These are phyloP conservation scores for Cnemophilus loriae DNA, from an alignment of 2,113 vertebrate genomes.

Conservation along the genomic window DNA sequence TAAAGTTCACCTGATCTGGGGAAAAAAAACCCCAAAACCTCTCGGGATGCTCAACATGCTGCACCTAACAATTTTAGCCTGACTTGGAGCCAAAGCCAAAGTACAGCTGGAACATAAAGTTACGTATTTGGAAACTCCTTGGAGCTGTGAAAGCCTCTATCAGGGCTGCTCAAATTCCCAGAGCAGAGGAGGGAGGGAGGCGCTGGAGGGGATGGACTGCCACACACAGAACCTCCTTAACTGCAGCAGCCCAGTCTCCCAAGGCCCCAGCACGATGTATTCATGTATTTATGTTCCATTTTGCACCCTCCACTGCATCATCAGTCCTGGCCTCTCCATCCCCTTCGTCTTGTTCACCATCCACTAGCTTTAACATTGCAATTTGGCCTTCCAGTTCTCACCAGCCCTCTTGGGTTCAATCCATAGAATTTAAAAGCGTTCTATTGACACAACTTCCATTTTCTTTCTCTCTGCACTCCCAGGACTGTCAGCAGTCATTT, in stretches of 20 bases:
- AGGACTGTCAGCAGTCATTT: conserved; percentile 21
- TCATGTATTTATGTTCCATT: neutral
- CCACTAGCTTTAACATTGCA: neutral
- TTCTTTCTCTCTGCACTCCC: neutral
- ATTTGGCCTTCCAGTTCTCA: neutral
- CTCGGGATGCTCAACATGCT: neutral
- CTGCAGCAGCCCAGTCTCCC: neutral
- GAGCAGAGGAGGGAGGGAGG: neutral
- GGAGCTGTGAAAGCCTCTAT: neutral
- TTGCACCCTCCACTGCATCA: neutral
- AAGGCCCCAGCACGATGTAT: neutral
- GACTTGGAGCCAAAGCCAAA: neutral
- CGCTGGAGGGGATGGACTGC: neutral
- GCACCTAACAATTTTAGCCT: neutral
- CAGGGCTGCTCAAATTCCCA: neutral
- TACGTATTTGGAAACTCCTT: neutral
- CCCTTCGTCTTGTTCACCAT: neutral
- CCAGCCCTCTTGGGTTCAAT: neutral
- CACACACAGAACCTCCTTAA: neutral
- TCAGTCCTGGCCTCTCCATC: neutral
- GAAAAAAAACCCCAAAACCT: neutral
- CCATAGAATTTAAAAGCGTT: conserved; percentile 11
- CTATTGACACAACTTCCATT: neutral
- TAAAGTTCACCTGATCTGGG: neutral
- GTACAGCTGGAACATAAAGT: neutral